Percentiles rank a stretch among this genome's conserved stretches.
phyloP scores from a whole-genome alignment of 2,113 vertebrate genomes.

The Vidua macroura region DNA sequence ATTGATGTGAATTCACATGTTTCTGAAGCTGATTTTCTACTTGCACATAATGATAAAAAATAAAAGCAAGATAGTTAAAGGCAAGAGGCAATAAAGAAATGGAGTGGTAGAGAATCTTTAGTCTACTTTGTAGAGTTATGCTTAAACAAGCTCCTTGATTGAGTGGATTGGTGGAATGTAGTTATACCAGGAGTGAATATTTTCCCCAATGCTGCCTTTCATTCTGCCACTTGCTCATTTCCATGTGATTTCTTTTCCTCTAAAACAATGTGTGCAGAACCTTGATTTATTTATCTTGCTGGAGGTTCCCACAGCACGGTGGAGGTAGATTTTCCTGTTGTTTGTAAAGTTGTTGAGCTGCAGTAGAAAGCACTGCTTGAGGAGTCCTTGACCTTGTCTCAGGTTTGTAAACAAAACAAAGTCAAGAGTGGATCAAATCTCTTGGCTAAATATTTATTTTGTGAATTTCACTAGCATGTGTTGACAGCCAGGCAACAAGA shows the following conservation, averaged over 20 bases:
- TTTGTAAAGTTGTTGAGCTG: neutral
- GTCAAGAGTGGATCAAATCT: neutral
- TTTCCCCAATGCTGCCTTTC: neutral
- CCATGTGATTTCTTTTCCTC: neutral
- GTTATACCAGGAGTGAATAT: neutral
- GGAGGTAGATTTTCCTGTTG: neutral
- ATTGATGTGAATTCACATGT: neutral
- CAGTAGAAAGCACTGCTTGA: neutral
- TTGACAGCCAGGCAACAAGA: neutral
- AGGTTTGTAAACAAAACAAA: neutral
- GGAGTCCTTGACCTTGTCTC: neutral
- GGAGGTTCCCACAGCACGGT: neutral
- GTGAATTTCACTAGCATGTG: neutral
- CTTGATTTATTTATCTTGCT: neutral
- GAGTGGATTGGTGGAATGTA: neutral
- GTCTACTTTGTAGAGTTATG: neutral
- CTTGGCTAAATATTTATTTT: neutral
- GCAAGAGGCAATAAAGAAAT: neutral
- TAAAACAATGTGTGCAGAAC: neutral
- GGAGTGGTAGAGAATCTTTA: neutral
- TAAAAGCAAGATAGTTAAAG: neutral
- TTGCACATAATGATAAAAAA: neutral
- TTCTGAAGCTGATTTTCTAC: neutral
- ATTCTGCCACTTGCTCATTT: neutral
- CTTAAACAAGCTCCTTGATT: neutral